phyloP scores from a whole-genome alignment of 2,797 vertebrate species.

The Denticeps clupeoides region DNA sequence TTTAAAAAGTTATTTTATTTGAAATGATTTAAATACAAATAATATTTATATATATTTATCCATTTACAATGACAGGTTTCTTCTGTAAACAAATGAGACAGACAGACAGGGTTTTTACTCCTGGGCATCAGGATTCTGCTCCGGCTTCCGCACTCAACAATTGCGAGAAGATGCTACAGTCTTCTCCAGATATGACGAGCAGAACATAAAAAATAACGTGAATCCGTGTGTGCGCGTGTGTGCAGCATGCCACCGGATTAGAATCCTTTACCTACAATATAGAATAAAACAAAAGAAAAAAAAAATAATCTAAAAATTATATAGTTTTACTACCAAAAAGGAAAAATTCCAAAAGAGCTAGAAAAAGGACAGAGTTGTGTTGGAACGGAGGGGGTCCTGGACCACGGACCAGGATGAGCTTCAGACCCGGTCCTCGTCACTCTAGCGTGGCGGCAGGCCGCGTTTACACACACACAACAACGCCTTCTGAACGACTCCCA shows the following conservation, averaged over 20 bases:
- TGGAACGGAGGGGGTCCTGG: too few species aligned
- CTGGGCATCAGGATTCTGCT: conserved; percentile 39
- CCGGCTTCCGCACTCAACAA: conserved; percentile 16
- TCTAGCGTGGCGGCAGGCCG: too few species aligned
- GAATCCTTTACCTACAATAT: conserved; percentile 19
- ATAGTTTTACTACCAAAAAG: conserved; percentile 2
- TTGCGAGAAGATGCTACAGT: conserved; percentile 57
- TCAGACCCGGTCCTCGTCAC: too few species aligned
- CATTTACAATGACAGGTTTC: conserved; percentile 78
- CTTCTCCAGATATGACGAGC: conserved; percentile 54
- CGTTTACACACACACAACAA: background rate
- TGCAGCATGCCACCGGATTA: conserved; percentile 26
- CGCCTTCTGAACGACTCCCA: background rate
- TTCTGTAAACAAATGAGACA: conserved; percentile 81
- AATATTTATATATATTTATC: conserved; percentile 76
- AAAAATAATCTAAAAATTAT: background rate
- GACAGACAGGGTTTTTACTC: conserved; percentile 59
- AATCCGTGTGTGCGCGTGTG: conserved; percentile 10
- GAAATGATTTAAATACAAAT: conserved; percentile 89
- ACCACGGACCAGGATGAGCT: too few species aligned
- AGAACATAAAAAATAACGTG: too few species aligned
- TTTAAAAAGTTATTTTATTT: conserved; percentile 85
- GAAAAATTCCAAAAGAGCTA: conserved; percentile 2
- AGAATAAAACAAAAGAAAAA: background rate
- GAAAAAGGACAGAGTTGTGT: background rate